Evolutionary conservation across 2,113 vertebrate species (phyloP).

Genomic region (Noctilio leporinus): DNA sequence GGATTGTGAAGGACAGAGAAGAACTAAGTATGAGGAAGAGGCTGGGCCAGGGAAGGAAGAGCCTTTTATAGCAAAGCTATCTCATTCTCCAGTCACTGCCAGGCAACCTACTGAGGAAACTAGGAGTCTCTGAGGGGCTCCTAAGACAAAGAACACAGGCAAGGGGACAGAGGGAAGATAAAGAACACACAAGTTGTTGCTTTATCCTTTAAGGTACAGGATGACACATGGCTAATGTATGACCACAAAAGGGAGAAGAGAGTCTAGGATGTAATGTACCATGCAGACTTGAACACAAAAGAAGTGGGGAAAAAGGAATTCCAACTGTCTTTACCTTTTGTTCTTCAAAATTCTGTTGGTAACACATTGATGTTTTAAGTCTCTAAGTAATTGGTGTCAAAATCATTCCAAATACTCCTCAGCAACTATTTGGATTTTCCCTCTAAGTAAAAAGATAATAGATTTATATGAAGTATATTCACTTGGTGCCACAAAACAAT

Average conservation of each 20-base stretch:
- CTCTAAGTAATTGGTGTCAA: constrained; percentile 16
- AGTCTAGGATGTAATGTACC: not conserved
- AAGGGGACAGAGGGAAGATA: not conserved
- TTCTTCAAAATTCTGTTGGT: not conserved
- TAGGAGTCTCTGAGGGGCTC: not conserved
- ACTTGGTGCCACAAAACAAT: not conserved
- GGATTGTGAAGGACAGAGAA: not conserved
- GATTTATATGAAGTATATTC: not conserved
- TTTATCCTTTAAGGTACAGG: not conserved
- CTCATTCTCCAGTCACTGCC: constrained; percentile 3
- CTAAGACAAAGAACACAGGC: constrained; percentile 8
- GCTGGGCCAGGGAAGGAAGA: constrained; percentile 24
- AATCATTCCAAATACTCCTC: constrained; percentile 17
- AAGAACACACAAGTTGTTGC: not conserved
- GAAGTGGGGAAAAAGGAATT: not conserved
- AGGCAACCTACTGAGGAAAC: constrained; percentile 45
- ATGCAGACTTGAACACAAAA: not conserved
- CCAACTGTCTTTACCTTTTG: not conserved
- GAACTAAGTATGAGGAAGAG: constrained; percentile 26
- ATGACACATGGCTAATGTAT: not conserved
- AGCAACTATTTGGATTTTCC: not conserved
- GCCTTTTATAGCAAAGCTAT: constrained; percentile 37
- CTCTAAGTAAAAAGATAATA: not conserved
- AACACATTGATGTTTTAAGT: not conserved
- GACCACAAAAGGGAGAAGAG: not conserved